These are phyloP conservation scores for Cassiopea xamachana DNA, from an alignment of 30 jellyfish, hydroid and myxozoan genomes.

Conservation along the genomic window DNA sequence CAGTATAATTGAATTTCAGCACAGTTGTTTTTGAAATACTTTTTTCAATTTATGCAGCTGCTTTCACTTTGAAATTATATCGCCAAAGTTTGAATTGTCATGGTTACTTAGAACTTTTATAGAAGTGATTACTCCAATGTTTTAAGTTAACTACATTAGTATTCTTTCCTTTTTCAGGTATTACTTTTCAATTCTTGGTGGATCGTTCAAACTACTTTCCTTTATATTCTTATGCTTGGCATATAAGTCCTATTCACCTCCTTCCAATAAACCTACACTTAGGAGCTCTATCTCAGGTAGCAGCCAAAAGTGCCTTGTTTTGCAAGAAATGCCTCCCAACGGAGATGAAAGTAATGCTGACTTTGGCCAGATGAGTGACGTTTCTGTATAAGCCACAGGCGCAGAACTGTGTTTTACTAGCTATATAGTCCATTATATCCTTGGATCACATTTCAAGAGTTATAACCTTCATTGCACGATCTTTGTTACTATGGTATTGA, in stretches of 20 bases:
- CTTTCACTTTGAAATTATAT: too few relatives aligned
- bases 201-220: constrained; percentile 77
- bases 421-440: too few relatives aligned
- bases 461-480: too few relatives aligned
- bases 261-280: constrained; percentile 4
- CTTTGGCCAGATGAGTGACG: background rate
- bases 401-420: too few relatives aligned
- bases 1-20: too few relatives aligned
- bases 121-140: too few relatives aligned
- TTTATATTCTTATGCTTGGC: constrained; percentile 72
- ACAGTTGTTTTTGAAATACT: too few relatives aligned
- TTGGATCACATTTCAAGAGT: too few relatives aligned
- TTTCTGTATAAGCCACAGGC: background rate
- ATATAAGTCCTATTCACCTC: constrained; percentile 69
- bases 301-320: constrained; percentile 28
- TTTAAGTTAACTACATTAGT: background rate
- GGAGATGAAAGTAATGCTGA: background rate
- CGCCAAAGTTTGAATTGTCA: too few relatives aligned
- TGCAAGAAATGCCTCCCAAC: constrained; percentile 19
- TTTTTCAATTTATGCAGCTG: too few relatives aligned
- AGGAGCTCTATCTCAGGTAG: background rate
- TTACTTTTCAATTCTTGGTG: constrained; percentile 73
- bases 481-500: too few relatives aligned
- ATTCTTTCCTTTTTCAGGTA: constrained; percentile 59
- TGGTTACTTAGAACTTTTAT: too few relatives aligned